Base-by-base conservation (phyloP, 1,140 invertebrate genomes). In the Drosophila subpulchrella region DNA sequence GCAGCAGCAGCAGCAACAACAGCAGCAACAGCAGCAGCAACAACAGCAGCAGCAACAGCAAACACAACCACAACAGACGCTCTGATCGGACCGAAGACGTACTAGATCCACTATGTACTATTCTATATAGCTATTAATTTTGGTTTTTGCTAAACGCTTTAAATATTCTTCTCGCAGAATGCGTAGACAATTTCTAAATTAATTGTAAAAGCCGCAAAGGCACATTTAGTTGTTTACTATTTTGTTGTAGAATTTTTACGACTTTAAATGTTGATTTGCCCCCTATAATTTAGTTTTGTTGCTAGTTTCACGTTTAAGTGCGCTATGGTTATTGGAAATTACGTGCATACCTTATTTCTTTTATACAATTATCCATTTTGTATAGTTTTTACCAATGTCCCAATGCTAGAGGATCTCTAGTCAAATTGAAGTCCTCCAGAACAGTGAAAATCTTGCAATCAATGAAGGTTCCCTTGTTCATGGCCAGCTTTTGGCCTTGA, bases 61-160 rank as follows among this genome's bases (percentile, higher is more conserved):
- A 77, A 34, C 77, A 75, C 81, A 82, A 88, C 71, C 83, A 61
- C 80, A 89, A 88, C 85, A 84, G 80, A 89, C 84, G 74, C 80
- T 89, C 50, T 89, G 77, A 88, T 54, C 51, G 65, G 78, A 76
- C 44, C 34, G 72, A 63, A 20, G 47, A 46, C 48, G 24, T 76
- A 27, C 27, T 27, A 76, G 61, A 55, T 63, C 68, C 51, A 73
- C 51, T 54, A 38, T 60, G 24, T 73, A 71, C 38, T 38, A 66
- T 68, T 68, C 60, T 48, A 15, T 62, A 39, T 46, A 47, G 60
- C 12, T 11, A 41, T 54, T 46, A 51, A 41, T 67, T 67, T 55
- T 42, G 39, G 13, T 48, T 65, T 36, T 51, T 71, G 42, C 44
- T 70, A 20, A 68, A 34, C 60, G 60, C 60, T 63, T 63, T 42